A percentile compares a stretch with the other conserved stretches of the same genome.
Conservation (phyloP, 2,113 vertebrate genomes). For the Nothoprocta pentlandii region DNA sequence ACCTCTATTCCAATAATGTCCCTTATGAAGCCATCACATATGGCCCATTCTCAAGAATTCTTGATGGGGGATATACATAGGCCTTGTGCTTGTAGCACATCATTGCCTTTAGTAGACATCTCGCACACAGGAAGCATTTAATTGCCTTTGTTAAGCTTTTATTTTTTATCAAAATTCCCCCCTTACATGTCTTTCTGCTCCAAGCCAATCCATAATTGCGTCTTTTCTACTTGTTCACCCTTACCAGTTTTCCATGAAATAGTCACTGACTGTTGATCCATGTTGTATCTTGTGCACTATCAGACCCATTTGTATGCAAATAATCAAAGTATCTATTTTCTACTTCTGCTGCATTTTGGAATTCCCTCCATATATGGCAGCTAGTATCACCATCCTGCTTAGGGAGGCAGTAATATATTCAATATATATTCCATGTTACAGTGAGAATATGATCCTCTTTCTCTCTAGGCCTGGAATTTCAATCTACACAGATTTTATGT, state of each 20-base stretch:
- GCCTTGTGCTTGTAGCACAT: conserved; percentile 21
- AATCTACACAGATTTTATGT: background rate
- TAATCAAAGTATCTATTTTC: background rate
- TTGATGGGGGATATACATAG: conserved; percentile 2
- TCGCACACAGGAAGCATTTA: conserved; percentile 23
- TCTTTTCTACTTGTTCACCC: conserved; percentile 6
- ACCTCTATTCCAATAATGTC: no score
- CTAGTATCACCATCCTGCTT: background rate
- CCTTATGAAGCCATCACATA: conserved; percentile 16
- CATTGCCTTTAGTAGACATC: background rate
- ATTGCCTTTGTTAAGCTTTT: conserved; percentile 22
- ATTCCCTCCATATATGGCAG: background rate
- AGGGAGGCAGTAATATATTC: background rate
- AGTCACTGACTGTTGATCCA: background rate
- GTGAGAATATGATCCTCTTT: background rate
- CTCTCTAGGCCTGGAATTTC: background rate
- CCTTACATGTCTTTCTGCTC: background rate
- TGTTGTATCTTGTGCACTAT: background rate
- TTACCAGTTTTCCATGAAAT: background rate
- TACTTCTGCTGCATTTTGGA: background rate
- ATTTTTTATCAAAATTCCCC: background rate
- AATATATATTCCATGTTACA: background rate
- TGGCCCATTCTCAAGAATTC: conserved; percentile 12
- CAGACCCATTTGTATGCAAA: background rate
- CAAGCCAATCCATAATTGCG: background rate